Percentiles rank a stretch among this genome's conserved stretches.
phyloP scores from a whole-genome alignment of 2,797 vertebrate genomes.

The Chromis chromis region DNA sequence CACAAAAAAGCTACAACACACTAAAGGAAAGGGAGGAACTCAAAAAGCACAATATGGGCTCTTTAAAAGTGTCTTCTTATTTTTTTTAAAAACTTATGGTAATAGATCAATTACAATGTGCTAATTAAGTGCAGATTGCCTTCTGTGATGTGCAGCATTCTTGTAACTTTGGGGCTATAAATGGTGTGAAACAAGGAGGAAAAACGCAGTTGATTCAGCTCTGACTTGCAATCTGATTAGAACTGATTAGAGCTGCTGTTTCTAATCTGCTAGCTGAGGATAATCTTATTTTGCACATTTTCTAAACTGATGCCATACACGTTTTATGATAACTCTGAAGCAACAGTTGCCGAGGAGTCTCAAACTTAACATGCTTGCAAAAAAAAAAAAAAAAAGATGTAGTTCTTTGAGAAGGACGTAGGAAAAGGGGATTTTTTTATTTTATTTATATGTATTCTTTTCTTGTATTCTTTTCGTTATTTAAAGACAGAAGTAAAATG shows the following conservation, averaged over 20 bases:
- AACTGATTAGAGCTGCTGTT: constrained; percentile 15
- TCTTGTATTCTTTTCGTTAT: constrained; percentile 1
- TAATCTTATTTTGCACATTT: constrained; percentile 56
- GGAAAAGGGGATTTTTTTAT: constrained; percentile 4
- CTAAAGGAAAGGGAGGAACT: too few species aligned
- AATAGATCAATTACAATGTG: not conserved
- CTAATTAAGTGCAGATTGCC: not conserved
- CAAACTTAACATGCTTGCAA: constrained; percentile 8
- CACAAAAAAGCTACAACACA: not conserved
- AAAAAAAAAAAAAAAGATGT: not conserved
- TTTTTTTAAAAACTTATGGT: not conserved
- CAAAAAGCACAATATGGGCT: too few species aligned
- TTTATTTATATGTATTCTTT: constrained; percentile 3
- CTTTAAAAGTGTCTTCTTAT: not conserved
- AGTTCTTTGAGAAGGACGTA: constrained; percentile 17
- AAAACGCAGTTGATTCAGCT: not conserved
- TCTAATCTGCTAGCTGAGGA: constrained; percentile 14
- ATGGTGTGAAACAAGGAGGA: not conserved
- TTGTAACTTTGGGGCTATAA: constrained; percentile 3
- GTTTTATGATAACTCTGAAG: not conserved
- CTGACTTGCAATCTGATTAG: not conserved
- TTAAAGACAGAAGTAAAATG: constrained; percentile 10
- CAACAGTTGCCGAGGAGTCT: not conserved
- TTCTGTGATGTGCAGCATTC: constrained; percentile 1
- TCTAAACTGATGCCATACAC: constrained; percentile 40